Evolutionary conservation across 1,140 invertebrate species (phyloP), one percentile per base, ranked within the genome.

Genomic region (Sycophaga agraensis): DNA sequence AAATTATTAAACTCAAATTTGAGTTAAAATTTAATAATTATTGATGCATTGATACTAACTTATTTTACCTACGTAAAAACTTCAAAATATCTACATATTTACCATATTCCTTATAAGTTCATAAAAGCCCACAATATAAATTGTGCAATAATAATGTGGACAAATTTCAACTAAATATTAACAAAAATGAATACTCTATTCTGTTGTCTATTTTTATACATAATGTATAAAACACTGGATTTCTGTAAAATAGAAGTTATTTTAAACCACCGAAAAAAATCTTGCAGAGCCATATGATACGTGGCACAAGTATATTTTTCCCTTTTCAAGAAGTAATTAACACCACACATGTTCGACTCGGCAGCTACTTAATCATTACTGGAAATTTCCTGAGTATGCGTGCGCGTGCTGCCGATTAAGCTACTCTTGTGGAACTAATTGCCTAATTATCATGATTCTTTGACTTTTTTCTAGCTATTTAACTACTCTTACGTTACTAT

Each of bases 311-410:
- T 40, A 8, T 7, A 28, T 43, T 35, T 39, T 8, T 35, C 40
- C 53, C 39, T 48, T 45, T 42, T 69, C 66, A 61, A 63, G 65
- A 73, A 69, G 63, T 68, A 73, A 76, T 72, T 71, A 73, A 68
- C 68, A 69, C 61, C 61, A 65, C 73, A 73, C 64, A 71, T 72
- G 75, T 68, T 59, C 50, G 66, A 69, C 66, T 49, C n/a, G 68
- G 58, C 62, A 66, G 51, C 40, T 49, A 70, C 65, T 75, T 70
- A 68, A 78, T 77, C 75, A 73, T 68, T 50, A 61, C 59, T 66
- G 56, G 69, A 73, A 72, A 70, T 75, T 73, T 71, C 65, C 65
- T 67, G 65, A 65, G n/a, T n/a, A n/a, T n/a, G n/a, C n/a, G n/a
- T n/a, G n/a, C n/a, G 14, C 9, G 70, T 64, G 68, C 70, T 66